Evolutionary conservation across 2,113 vertebrate genomes (phyloP).

Genomic region (Dasyurus viverrinus): DNA sequence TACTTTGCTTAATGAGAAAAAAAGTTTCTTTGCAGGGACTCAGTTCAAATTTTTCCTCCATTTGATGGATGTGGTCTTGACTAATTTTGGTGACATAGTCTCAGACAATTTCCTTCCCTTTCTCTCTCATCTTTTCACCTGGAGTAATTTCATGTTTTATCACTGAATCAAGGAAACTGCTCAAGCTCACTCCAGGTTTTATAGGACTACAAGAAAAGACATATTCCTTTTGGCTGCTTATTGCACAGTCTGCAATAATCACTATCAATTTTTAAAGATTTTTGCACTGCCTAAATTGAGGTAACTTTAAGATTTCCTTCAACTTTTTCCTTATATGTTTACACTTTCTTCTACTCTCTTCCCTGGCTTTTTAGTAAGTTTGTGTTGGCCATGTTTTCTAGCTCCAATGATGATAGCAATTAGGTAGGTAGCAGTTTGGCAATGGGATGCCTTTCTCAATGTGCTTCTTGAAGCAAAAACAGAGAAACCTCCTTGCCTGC

Average conservation of each 20-base stretch:
- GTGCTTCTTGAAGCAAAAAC: not conserved
- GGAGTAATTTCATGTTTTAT: not conserved
- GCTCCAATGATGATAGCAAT: not conserved
- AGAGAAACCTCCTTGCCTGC: not conserved
- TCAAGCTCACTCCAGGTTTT: not conserved
- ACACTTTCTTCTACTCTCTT: not conserved
- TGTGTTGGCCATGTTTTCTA: not conserved
- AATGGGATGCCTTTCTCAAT: not conserved
- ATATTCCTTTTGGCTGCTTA: not conserved
- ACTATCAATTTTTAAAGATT: not conserved
- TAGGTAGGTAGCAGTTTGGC: not conserved
- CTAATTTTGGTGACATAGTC: too few relatives aligned
- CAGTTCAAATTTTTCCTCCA: too few relatives aligned
- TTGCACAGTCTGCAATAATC: not conserved
- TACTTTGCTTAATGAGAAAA: too few relatives aligned
- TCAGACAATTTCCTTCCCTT: not conserved
- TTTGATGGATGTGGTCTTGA: too few relatives aligned
- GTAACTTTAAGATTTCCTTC: too few relatives aligned
- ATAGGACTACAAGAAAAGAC: not conserved
- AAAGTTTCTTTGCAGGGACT: too few relatives aligned
- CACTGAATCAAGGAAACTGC: not conserved
- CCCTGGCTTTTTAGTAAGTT: not conserved
- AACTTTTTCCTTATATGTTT: not conserved
- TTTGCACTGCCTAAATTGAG: not conserved
- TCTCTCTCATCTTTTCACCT: not conserved